Percentiles rank a stretch among this genome's conserved stretches.
Evolutionary conservation across 2,113 vertebrate genomes (phyloP).

Genomic region (Shinisaurus crocodilurus): DNA sequence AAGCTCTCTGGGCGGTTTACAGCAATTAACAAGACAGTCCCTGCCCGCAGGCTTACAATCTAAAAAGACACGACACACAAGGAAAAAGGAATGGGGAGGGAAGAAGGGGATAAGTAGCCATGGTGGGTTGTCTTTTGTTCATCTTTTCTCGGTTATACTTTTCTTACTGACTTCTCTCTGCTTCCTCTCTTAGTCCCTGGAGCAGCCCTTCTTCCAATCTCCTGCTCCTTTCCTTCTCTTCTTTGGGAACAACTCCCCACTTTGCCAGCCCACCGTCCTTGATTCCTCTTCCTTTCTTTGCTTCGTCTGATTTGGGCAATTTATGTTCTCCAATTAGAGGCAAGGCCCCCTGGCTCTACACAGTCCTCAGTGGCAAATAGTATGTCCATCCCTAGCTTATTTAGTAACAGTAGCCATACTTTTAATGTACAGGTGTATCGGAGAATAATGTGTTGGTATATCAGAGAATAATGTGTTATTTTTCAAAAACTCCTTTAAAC

Average conservation of each 20-base stretch:
- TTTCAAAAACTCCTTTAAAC: conserved; percentile 47
- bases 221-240: not conserved
- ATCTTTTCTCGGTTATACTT: too few relatives aligned
- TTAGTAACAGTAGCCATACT: not conserved
- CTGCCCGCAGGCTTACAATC: too few relatives aligned
- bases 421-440: not conserved
- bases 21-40: too few relatives aligned
- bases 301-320: too few relatives aligned
- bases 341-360: not conserved
- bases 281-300: not conserved
- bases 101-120: too few relatives aligned
- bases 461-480: not conserved
- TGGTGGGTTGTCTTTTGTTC: too few relatives aligned
- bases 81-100: too few relatives aligned
- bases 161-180: not conserved
- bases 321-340: not conserved
- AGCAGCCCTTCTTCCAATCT: not conserved
- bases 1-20: too few relatives aligned
- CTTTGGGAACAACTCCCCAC: not conserved
- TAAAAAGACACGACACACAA: too few relatives aligned
- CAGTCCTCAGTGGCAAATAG: not conserved
- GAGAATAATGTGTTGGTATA: not conserved
- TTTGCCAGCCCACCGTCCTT: too few relatives aligned
- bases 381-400: not conserved
- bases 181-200: not conserved